These are phyloP conservation scores for Cactoblastis cactorum DNA, from an alignment of 2,888 invertebrate species.

Conservation along the genomic window DNA sequence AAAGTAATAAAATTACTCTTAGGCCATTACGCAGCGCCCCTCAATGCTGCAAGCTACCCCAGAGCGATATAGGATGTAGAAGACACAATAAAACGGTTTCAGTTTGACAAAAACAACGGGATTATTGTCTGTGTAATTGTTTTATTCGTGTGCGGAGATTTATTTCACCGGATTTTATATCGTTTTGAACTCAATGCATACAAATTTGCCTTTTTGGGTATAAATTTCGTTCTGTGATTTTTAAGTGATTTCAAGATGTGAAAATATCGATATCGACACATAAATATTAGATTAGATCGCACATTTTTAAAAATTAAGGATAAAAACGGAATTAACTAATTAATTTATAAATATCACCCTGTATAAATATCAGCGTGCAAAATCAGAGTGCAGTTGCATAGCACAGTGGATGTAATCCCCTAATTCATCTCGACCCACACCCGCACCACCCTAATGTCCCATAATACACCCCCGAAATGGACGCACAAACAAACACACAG, in stretches of 20 bases:
- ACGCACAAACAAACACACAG: slow-evolving; percentile 63
- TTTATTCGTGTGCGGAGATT: slow-evolving; percentile 50
- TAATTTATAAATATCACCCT: slow-evolving; percentile 39
- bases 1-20: slow-evolving; percentile 80
- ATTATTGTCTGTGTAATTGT: slow-evolving; percentile 67
- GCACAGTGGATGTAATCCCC: slow-evolving; percentile 73
- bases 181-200: slow-evolving; percentile 25
- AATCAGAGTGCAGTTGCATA: slow-evolving; percentile 78
- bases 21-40: slow-evolving; percentile 75
- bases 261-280: not conserved
- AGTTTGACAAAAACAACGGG: slow-evolving; percentile 61
- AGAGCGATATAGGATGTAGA: slow-evolving; percentile 62
- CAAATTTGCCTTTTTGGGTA: slow-evolving; percentile 19
- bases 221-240: slow-evolving; percentile 18
- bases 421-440: slow-evolving; percentile 68
- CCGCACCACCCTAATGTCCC: slow-evolving; percentile 51
- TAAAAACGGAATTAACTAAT: slow-evolving; percentile 14
- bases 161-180: slow-evolving; percentile 30
- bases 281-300: not conserved
- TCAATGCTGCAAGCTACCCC: slow-evolving; percentile 44
- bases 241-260: slow-evolving; percentile 14
- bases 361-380: slow-evolving; percentile 58
- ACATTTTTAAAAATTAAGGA: slow-evolving; percentile 3
- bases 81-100: slow-evolving; percentile 59
- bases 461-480: slow-evolving; percentile 61